Base-by-base conservation (phyloP, 1,140 invertebrate species). In the Atta colombica region DNA sequence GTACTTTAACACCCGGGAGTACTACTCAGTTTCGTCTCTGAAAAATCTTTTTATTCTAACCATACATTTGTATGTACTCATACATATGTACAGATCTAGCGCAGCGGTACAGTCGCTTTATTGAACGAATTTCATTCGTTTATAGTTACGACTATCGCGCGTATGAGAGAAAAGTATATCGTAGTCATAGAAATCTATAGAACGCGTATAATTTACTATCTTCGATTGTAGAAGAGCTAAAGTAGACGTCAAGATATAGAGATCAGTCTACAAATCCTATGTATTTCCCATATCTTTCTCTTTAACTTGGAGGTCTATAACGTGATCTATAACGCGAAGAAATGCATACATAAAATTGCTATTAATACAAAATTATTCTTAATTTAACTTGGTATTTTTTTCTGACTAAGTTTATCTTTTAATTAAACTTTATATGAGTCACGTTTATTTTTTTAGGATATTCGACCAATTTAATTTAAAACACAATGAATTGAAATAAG, bases 41-140 rank as follows among this genome's bases (percentile, higher is more conserved):
- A 89, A 85, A 87, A 89, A 89, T 89, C 88, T 85, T 89, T 88
- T 89, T 80, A 74, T 85, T 88, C 58, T n/a, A 72, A 68, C 51
- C 39, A 49, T 74, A 85, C 86, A 60, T 85, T 85, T 78, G 74
- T 80, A 77, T 85, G 80, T 75, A 77, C 35, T 74, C 69, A 55
- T 60, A 60, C 39, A 85, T 68, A 68, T 77, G 21, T 65, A 77
- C 53, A 25, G 39, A 28, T 39, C 39, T 35, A 18, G 78, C 45
- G 25, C 21, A 21, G 53, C 21, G 14, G 21, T 68, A 39, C 77
- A 51, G 74, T 55, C 28, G 74, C 35, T 86, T 71, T 88, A 86
- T 72, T 28, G 74, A 69, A 63, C 55, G 53, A 77, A 85, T 87
- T 85, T 86, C 55, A 58, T 85, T 77, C 74, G 63, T 77, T 77